Conservation (phyloP, 2,797 vertebrate genomes). For the Sphenopsis melanotis region DNA sequence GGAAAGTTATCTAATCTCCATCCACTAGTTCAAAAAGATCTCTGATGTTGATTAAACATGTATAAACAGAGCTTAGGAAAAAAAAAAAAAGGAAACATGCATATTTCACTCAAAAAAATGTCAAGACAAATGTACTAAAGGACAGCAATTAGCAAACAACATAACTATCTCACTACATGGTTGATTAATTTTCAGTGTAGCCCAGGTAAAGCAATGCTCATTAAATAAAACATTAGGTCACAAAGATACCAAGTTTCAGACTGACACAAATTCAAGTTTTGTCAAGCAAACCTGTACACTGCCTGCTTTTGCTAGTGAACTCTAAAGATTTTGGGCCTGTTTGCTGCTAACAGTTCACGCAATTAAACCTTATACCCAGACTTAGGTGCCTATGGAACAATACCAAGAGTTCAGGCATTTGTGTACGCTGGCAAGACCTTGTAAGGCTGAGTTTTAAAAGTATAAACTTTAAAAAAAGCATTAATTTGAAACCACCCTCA, state of each 20-base stretch:
- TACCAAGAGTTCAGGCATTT: background rate
- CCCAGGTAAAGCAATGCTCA: background rate
- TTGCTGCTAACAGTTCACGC: background rate
- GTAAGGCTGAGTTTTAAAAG: background rate
- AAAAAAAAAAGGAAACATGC: background rate
- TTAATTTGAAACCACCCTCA: background rate
- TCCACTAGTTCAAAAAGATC: slow-evolving; percentile 44
- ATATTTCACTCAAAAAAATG: slow-evolving; percentile 34
- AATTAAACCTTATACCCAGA: background rate
- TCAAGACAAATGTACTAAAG: background rate
- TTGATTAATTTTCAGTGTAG: background rate
- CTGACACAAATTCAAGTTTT: background rate
- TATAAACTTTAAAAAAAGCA: background rate
- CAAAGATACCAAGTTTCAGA: background rate
- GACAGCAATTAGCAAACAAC: background rate
- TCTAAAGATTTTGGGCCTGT: background rate
- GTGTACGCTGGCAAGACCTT: background rate
- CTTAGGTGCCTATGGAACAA: background rate
- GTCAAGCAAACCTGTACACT: background rate
- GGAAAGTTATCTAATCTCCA: slow-evolving; percentile 30
- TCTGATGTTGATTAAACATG: slow-evolving; percentile 55
- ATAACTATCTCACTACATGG: background rate
- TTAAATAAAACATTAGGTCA: background rate
- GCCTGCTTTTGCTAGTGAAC: background rate
- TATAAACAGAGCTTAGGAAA: slow-evolving; percentile 31